Evolutionary conservation across 2,113 vertebrate genomes (phyloP).

Genomic region (Corythornis madagascariensis): DNA sequence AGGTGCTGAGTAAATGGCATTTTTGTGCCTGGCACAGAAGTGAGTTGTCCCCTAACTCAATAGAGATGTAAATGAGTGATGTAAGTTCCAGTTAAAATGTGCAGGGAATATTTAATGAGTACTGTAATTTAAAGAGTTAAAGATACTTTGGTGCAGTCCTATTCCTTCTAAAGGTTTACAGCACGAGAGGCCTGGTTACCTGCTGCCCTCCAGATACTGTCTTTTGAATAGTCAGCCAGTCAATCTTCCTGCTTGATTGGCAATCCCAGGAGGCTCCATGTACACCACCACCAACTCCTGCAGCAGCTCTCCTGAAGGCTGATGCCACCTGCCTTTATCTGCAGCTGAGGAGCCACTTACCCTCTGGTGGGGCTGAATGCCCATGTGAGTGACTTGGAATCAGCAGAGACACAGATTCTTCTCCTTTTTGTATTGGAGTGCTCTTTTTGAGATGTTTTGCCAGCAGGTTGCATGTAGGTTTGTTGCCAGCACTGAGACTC

Average conservation of each 20-base stretch:
- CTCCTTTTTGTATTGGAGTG: neutral
- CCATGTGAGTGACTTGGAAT: neutral
- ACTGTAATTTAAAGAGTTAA: neutral
- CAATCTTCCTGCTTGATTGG: neutral
- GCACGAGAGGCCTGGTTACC: neutral
- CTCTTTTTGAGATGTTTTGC: neutral
- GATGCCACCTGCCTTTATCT: neutral
- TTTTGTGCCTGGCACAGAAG: neutral
- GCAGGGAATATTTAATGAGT: neutral
- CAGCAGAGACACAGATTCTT: neutral
- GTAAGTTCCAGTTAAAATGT: neutral
- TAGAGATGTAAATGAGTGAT: neutral
- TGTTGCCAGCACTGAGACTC: neutral
- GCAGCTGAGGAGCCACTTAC: neutral
- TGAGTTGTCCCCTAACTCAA: neutral
- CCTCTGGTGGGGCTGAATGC: neutral
- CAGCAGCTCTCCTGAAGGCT: neutral
- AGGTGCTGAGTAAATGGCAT: neutral
- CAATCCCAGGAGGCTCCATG: neutral
- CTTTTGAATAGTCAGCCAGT: slow-evolving; percentile 40
- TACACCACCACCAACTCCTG: neutral
- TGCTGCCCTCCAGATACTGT: neutral
- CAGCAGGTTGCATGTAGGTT: accelerated
- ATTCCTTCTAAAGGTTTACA: neutral
- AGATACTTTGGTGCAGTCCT: neutral